Evolutionary conservation across 2,888 invertebrate genomes (phyloP), one percentile per base, ranked within the genome.

Genomic region (Trachelus troglodyta): DNA sequence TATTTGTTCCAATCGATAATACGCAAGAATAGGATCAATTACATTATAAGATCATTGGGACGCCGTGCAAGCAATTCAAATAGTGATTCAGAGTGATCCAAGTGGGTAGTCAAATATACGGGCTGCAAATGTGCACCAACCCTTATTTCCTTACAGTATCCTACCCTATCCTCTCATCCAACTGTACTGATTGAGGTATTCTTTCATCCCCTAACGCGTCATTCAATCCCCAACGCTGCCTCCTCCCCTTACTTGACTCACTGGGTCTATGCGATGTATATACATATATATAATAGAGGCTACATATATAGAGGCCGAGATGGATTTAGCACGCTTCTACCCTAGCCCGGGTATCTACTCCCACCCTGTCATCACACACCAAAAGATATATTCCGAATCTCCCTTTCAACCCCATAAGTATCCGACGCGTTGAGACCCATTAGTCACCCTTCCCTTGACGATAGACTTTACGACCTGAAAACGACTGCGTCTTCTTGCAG

Each of bases 241-340:
- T 56, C 56, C 23, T 56, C 23, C 56, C 56, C 23, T 56, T 23
- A 56, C 23, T 56, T 56, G 56, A 56, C 56, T 56, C 56, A 56
- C 77, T 73, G 75, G 77, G 74, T 69, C 69, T 68, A 76, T 69
- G 73, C 71, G 68, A 69, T 34, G 77, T 79, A 71, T 80, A 69
- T 75, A 79, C 75, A 74, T 37, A 75, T 68, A 78, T 74, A 77
- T 31, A 31, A 31, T 31, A 31, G 31, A 31, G 31, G 31, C 31
- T 31, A 31, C 31, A 31, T 31, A 31, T 37, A 77, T 40, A 77
- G 69, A 69, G 23, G 23, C 1, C 23, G 23, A 9, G 56, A 23
- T 23, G 56, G 23, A 15, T 56, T 56, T 56, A 56, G 23, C 56
- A 23, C 23, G 56, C 56, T 56, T 56, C 56, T 23, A 34, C 71